Evolutionary conservation across 2,113 vertebrate genomes (phyloP), one percentile per base, ranked within the genome.

Genomic region (Boleophthalmus pectinirostris): DNA sequence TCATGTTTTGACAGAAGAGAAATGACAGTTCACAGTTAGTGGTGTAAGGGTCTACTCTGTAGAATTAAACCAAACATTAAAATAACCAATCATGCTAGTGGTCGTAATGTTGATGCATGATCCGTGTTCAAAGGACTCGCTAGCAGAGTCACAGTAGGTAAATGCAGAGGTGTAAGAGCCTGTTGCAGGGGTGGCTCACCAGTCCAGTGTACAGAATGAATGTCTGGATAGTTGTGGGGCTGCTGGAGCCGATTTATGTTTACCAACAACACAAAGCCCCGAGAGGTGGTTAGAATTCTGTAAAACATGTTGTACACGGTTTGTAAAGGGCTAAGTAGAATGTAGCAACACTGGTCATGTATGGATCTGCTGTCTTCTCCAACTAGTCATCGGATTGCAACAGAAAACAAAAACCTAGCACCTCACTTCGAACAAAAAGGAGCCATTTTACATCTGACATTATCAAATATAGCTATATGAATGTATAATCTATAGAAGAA

Each of bases 401-500:
- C 46, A 84, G 77, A 81, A 84, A 64, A 43, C 33, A 75, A 63
- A 83, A 77, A 80, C 79, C 47, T 74, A 72, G 46, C 18, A 76
- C 74, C 60, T 72, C 71, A 80, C 79, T 86, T 61, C 71, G 74
- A 84, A 88, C 89, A 90, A 90, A 86, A 90, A 83, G 84, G 74
- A 85, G 83, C 83, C 72, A 13, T 82, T 84, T 88, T 72, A 86
- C 87, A 83, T 87, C 88, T 82, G 83, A 90, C n/a, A 70, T 82
- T 89, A 92, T 91, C 90, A 92, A 92, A 92, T 91, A 92, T 91
- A 91, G 82, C 66, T 84, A 82, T 80, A 79, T 87, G 81, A 87
- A 80, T 87, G 83, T 87, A 82, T 87, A 88, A 61, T 84, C 83
- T 87, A 85, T 86, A 88, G 81, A 86, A 85, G 85, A 70, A 78